Conservation (phyloP, 2,797 vertebrate species). For the Callimico goeldii region DNA sequence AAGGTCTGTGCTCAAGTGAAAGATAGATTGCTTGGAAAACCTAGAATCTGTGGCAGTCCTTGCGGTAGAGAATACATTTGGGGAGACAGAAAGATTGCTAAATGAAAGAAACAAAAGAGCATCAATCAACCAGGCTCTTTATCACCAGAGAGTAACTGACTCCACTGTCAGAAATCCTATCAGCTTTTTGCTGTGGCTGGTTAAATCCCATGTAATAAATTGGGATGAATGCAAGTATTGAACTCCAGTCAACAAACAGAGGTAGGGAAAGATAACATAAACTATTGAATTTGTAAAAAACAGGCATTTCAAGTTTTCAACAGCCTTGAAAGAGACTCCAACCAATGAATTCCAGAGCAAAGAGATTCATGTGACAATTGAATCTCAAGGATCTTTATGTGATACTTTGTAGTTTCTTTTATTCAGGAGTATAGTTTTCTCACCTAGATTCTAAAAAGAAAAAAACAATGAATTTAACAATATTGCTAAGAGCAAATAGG, state of each 20-base stretch:
- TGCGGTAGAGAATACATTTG: background rate
- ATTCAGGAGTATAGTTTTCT: background rate
- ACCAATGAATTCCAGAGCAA: background rate
- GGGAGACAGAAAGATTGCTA: constrained; percentile 32
- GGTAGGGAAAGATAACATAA: constrained; percentile 59
- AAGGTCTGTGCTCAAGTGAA: background rate
- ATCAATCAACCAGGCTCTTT: background rate
- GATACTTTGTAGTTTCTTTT: background rate
- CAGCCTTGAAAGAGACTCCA: background rate
- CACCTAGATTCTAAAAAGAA: background rate
- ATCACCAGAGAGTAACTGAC: constrained; percentile 45
- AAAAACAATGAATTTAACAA: background rate
- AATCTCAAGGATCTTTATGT: background rate
- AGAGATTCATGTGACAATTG: background rate
- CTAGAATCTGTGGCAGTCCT: background rate
- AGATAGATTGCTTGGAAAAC: background rate
- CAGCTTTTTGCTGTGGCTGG: background rate
- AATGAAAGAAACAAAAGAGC: constrained; percentile 27
- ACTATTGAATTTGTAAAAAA: constrained; percentile 50
- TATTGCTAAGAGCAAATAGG: background rate
- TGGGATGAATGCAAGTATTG: constrained; percentile 71
- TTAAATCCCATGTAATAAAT: background rate
- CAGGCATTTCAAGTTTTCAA: constrained; percentile 47
- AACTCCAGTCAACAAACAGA: constrained; percentile 67
- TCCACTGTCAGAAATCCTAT: constrained; percentile 16